Percentiles rank a stretch among this genome's conserved stretches.
These are phyloP conservation scores for Triplophysa bombifrons DNA, from an alignment of 2,797 vertebrate species.

Conservation along the genomic window DNA sequence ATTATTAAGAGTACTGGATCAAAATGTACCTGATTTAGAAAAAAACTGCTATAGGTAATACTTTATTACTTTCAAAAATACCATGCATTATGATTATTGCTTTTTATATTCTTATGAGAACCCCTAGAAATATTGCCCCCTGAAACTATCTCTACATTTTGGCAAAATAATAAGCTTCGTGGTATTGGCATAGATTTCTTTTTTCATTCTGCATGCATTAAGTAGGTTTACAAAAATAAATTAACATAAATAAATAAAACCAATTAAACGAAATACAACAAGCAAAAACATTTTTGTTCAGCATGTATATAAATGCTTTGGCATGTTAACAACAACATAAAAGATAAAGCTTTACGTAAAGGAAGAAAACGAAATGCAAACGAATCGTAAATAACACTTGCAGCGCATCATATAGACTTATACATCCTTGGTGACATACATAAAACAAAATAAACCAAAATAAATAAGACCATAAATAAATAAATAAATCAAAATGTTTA, in stretches of 20 bases:
- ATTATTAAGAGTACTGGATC: conserved; percentile 85
- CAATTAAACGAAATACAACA: conserved; percentile 67
- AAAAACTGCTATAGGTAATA: conserved; percentile 85
- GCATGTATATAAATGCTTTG: conserved; percentile 79
- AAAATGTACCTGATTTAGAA: conserved; percentile 87
- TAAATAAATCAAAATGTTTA: conserved; percentile 62
- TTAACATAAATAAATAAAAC: conserved; percentile 68
- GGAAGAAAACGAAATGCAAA: conserved; percentile 67
- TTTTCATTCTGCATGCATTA: conserved; percentile 81
- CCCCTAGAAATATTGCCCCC: conserved; percentile 88
- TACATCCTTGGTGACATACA: conserved; percentile 47
- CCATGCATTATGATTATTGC: conserved; percentile 98
- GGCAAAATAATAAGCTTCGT: conserved; percentile 84
- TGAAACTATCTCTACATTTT: conserved; percentile 85
- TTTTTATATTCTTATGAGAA: conserved; percentile 90
- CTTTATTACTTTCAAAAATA: conserved; percentile 85
- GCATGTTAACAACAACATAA: conserved; percentile 77
- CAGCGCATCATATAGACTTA: conserved; percentile 50
- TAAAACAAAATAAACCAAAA: conserved; percentile 54
- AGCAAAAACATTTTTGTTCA: conserved; percentile 73
- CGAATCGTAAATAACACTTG: conserved; percentile 20
- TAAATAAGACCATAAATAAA: conserved; percentile 63
- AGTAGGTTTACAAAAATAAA: conserved; percentile 61
- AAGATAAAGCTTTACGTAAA: conserved; percentile 59
- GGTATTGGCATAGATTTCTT: conserved; percentile 85